These are phyloP conservation scores for Magallana gigas DNA, from an alignment of 1,140 invertebrate species.

Conservation along the genomic window DNA sequence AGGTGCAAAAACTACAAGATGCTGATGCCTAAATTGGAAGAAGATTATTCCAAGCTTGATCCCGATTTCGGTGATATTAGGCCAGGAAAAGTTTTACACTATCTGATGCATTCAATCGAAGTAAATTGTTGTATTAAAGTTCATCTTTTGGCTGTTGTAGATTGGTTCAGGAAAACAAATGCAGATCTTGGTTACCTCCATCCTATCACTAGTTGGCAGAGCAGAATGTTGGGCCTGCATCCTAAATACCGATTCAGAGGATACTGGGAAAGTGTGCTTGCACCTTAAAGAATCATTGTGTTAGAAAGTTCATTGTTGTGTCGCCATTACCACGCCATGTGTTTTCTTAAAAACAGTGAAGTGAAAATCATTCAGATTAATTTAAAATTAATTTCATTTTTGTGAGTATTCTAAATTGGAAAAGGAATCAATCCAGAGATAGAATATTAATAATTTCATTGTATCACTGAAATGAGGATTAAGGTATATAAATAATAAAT, in stretches of 20 bases:
- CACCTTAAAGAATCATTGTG: background rate
- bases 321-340: background rate
- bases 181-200: background rate
- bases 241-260: background rate
- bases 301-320: background rate
- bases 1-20: background rate
- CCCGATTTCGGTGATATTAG: background rate
- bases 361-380: background rate
- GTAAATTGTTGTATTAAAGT: background rate
- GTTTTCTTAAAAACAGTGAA: background rate
- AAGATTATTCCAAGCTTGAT: background rate
- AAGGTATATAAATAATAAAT: background rate
- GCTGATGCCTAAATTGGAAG: background rate
- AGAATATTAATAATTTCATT: background rate
- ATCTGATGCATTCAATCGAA: constrained; percentile 11
- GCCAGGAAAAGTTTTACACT: background rate
- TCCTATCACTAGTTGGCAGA: background rate
- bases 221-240: background rate
- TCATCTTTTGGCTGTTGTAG: constrained; percentile 18
- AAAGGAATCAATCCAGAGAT: background rate
- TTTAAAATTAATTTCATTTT: background rate
- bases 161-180: constrained; percentile 1
- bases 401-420: background rate
- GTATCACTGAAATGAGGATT: background rate
- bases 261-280: constrained; percentile 8